A percentile compares a stretch with the other conserved stretches of the same genome.
phyloP scores from a whole-genome alignment of 2,888 invertebrate genomes.

The Epinotia nisella region DNA sequence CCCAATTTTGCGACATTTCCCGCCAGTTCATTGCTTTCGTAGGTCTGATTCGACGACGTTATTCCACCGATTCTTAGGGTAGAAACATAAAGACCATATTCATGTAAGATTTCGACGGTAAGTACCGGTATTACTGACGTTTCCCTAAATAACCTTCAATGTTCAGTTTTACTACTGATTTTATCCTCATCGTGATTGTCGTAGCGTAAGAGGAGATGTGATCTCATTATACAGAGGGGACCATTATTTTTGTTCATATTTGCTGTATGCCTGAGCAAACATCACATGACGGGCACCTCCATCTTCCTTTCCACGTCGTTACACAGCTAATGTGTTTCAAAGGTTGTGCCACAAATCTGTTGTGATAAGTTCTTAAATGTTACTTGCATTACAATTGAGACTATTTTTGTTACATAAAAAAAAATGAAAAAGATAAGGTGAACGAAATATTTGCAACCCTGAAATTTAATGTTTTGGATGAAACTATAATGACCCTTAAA shows the following conservation, averaged over 20 bases:
- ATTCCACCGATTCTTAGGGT: too few relatives aligned
- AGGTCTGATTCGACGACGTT: too few relatives aligned
- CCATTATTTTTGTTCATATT: conserved; percentile 42
- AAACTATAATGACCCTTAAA: too few relatives aligned
- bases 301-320: conserved; percentile 27
- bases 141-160: conserved; percentile 7
- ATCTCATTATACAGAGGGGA: conserved; percentile 40
- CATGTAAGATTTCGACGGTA: too few relatives aligned
- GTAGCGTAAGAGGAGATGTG: conserved; percentile 26
- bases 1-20: too few relatives aligned
- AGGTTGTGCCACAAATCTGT: background rate
- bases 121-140: background rate
- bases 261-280: conserved; percentile 37
- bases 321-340: conserved; percentile 32
- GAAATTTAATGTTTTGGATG: too few relatives aligned
- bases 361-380: background rate
- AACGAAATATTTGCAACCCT: too few relatives aligned
- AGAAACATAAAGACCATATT: too few relatives aligned
- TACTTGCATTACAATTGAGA: background rate
- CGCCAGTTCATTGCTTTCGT: too few relatives aligned
- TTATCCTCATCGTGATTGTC: conserved; percentile 24
- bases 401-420: background rate
- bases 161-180: conserved; percentile 32
- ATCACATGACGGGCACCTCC: conserved; percentile 29
- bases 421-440: too few relatives aligned